Evolutionary conservation across 2,888 invertebrate genomes (phyloP), one percentile per base, ranked within the genome.

Genomic region (Troglohyphantes excavatus): DNA sequence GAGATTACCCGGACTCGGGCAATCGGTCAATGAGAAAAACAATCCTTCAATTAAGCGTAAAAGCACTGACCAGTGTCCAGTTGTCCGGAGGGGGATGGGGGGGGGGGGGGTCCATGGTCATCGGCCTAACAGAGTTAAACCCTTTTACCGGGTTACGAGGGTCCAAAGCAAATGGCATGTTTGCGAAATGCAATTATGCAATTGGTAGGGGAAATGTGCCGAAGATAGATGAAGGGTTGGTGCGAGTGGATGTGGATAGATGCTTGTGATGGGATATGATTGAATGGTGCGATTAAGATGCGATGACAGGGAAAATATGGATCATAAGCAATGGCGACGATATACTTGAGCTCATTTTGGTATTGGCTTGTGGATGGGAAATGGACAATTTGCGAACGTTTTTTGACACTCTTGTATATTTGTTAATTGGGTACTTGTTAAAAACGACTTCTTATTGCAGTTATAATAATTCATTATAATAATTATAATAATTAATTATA

Each of bases 21-120:
- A 89, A 89, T 89, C 88, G 82, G 65, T 89, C 88, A 83, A 89
- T 89, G 82, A 89, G 88, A 89, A 89, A 89, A 83, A 89, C 88
- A 89, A 89, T 89, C 82, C 88, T 63, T 82, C 88, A 89, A 89
- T 89, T 89, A 89, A 82, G 68, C 75, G 82, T 89, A 89, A 89
- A 89, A 89, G 88, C 88, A 76, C 63, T 89, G 88, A 89, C 88
- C 88, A 89, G 61, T 89, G 88, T 89, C 88, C 88, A 88, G 82
- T 68, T 39, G 75, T 70, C 85, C 76, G 53, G 43, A 59, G 70
- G 76, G 84, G 79, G n/a, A n/a, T n/a, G n/a, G n/a, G n/a, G n/a
- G n/a, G n/a, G n/a, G n/a, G n/a, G n/a, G n/a, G n/a, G n/a, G n/a
- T n/a, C n/a, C 21, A 21, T 79, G 78, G 78, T 87, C 86, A 78